These are phyloP conservation scores for Rhagonycha lutea DNA, from an alignment of 2,888 invertebrate genomes.

Conservation along the genomic window DNA sequence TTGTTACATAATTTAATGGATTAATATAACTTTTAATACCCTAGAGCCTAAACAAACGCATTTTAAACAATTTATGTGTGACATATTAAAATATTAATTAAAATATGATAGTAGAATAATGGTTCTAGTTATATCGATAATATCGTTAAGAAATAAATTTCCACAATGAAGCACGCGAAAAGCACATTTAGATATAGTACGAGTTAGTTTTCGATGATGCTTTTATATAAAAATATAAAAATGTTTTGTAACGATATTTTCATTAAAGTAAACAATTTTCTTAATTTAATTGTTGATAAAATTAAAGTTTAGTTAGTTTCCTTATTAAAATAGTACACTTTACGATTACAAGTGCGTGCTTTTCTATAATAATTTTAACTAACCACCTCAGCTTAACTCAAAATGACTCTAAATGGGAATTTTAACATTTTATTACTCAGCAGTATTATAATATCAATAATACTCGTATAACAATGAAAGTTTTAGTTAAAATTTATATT, in stretches of 20 bases:
- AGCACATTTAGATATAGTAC: not conserved
- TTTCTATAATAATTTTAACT: not conserved
- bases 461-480: too few relatives aligned
- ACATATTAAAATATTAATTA: not conserved
- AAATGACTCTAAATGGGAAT: not conserved
- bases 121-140: not conserved
- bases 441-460: not conserved
- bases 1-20: not conserved
- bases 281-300: not conserved
- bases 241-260: not conserved
- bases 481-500: not conserved
- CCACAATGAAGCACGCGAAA: not conserved
- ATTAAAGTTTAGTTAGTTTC: not conserved
- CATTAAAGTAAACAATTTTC: not conserved
- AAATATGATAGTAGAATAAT: not conserved
- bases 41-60: not conserved
- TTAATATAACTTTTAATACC: not conserved
- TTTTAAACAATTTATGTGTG: not conserved
- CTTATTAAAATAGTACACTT: not conserved
- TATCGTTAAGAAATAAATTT: not conserved
- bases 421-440: not conserved
- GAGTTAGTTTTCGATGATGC: not conserved
- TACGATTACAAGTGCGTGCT: not conserved
- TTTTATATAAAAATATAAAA: not conserved
- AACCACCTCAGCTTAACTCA: not conserved